Percentiles rank a stretch among this genome's conserved stretches.
Evolutionary conservation across 1,140 invertebrate genomes (phyloP).

Genomic region (Sitophilus oryzae): DNA sequence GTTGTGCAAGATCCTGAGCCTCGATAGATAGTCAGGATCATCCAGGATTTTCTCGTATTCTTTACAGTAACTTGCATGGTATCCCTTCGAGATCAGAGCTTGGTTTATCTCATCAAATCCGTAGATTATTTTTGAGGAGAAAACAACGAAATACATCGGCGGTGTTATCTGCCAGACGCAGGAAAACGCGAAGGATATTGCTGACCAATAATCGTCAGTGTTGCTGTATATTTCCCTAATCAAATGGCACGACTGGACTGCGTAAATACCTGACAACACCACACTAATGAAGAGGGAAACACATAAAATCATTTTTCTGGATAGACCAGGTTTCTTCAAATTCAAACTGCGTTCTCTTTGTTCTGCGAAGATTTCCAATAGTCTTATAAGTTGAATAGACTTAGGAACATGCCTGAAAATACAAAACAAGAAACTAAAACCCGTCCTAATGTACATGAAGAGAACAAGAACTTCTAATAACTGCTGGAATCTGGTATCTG

Average conservation of each 20-base stretch:
- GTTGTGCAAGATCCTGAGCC: constrained; percentile 24
- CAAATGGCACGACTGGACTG: background rate
- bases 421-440: constrained; percentile 5
- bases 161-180: constrained; percentile 23
- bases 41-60: background rate
- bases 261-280: constrained; percentile 5
- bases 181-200: constrained; percentile 18
- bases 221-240: constrained; percentile 5
- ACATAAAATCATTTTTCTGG: no score
- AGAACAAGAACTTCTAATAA: background rate
- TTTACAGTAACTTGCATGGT: constrained; percentile 1
- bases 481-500: background rate
- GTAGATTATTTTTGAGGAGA: constrained; percentile 18
- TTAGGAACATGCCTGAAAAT: background rate
- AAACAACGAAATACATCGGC: constrained; percentile 21
- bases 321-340: no score
- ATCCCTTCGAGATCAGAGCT: constrained; percentile 7
- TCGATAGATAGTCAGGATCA: constrained; percentile 8
- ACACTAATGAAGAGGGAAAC: background rate
- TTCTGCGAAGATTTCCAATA: constrained; percentile 3
- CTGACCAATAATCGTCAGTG: background rate
- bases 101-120: constrained; percentile 26
- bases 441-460: constrained; percentile 1
- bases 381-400: background rate
- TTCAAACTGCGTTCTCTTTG: background rate